Conservation (phyloP, 2,888 invertebrate species). For the Parelbella ahira region DNA sequence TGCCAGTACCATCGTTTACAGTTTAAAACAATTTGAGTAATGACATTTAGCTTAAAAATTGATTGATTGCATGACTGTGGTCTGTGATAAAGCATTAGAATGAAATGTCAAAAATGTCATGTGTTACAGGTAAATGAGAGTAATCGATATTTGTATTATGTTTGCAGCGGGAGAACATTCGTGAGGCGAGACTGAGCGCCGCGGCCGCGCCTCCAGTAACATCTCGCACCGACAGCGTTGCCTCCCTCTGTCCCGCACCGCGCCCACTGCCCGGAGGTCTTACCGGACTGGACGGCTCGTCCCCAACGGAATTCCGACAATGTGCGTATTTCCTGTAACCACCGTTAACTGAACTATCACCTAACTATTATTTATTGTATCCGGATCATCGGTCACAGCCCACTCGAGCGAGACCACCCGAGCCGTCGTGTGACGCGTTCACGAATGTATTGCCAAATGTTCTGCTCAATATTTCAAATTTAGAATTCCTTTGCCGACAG, state of each 20-base stretch:
- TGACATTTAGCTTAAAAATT: too few species aligned
- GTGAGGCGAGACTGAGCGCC: slow-evolving; percentile 89
- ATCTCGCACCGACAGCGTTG: slow-evolving; percentile 1
- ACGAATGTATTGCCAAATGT: slow-evolving; percentile 53
- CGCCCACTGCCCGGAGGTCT: not conserved
- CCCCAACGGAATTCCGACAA: slow-evolving; percentile 44
- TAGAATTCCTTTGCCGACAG: slow-evolving; percentile 40
- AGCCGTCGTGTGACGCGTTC: slow-evolving; percentile 8
- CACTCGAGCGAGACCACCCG: slow-evolving; percentile 11
- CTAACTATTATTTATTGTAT: slow-evolving; percentile 27
- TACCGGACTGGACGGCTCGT: slow-evolving; percentile 45
- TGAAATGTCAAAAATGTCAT: too few species aligned
- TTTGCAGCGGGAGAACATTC: slow-evolving; percentile 91
- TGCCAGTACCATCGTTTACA: too few species aligned
- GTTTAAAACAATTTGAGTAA: too few species aligned
- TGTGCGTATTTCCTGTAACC: slow-evolving; percentile 64
- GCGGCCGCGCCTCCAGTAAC: slow-evolving; percentile 38
- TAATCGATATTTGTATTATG: too few species aligned
- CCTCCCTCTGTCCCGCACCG: slow-evolving; percentile 13
- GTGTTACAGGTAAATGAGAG: too few species aligned
- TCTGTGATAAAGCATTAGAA: too few species aligned
- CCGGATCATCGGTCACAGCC: slow-evolving; percentile 44
- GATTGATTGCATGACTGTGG: too few species aligned
- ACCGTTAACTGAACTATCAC: slow-evolving; percentile 28
- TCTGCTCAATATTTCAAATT: slow-evolving; percentile 57